Conservation (phyloP, 2,888 invertebrate genomes). For the Charanyca ferruginea region DNA sequence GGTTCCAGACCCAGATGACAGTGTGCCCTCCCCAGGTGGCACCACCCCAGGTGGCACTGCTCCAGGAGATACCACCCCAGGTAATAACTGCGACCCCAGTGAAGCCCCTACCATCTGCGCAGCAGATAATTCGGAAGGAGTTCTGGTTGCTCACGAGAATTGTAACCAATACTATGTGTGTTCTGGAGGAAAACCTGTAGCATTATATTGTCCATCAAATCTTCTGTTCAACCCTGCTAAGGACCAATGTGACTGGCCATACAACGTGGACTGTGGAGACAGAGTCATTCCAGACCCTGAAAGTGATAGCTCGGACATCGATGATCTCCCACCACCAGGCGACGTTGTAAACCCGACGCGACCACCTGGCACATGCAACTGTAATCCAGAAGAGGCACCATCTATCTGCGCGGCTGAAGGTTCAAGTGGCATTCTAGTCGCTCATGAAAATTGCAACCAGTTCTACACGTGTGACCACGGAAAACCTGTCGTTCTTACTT, state of each 20-base stretch:
- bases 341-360: too few species aligned
- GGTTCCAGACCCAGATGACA: conserved; percentile 37
- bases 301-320: too few species aligned
- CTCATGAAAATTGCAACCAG: conserved; percentile 69
- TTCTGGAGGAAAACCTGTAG: conserved; percentile 57
- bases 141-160: conserved; percentile 71
- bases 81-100: conserved; percentile 58
- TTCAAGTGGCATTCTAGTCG: conserved; percentile 59
- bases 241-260: too few species aligned
- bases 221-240: too few species aligned
- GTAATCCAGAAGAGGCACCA: too few species aligned
- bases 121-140: conserved; percentile 63
- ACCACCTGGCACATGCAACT: too few species aligned
- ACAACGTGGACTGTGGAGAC: too few species aligned
- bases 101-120: conserved; percentile 70
- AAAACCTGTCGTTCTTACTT: background rate
- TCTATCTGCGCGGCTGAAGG: too few species aligned
- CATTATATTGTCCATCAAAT: too few species aligned
- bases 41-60: conserved; percentile 3
- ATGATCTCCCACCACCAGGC: too few species aligned
- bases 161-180: conserved; percentile 73
- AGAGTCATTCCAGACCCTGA: too few species aligned
- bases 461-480: conserved; percentile 67
- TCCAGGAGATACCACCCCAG: background rate
- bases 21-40: background rate